Evolutionary conservation across 2,797 vertebrate species (phyloP).

Genomic region (Spatula versicolor): DNA sequence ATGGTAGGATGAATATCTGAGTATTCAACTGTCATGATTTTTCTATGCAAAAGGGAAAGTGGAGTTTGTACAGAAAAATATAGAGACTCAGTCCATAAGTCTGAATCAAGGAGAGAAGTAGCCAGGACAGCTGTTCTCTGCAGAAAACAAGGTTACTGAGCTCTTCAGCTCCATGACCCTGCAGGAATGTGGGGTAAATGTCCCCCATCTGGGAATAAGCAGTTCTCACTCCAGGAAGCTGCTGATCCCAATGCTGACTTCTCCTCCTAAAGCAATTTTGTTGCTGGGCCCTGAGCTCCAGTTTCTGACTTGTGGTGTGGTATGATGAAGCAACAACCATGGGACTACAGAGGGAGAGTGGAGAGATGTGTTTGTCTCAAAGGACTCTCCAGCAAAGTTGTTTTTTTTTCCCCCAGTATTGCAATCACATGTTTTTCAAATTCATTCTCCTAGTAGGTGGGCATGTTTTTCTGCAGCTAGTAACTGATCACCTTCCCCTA

Average conservation of each 20-base stretch:
- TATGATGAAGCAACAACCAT: not conserved
- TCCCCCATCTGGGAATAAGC: not conserved
- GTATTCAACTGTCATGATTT: not conserved
- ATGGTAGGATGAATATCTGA: not conserved
- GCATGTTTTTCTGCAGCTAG: not conserved
- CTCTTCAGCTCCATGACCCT: not conserved
- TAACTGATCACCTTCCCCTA: not conserved
- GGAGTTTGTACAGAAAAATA: not conserved
- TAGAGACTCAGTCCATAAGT: not conserved
- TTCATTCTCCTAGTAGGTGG: not conserved
- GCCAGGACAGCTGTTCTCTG: not conserved
- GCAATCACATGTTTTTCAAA: not conserved
- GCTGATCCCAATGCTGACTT: not conserved
- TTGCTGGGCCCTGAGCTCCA: not conserved
- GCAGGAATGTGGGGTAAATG: not conserved
- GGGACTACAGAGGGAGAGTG: not conserved
- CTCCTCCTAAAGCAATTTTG: not conserved
- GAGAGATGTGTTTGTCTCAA: not conserved
- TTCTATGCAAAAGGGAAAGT: not conserved
- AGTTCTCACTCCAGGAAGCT: not conserved
- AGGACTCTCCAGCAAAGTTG: not conserved
- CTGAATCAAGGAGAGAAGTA: not conserved
- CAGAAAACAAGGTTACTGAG: not conserved
- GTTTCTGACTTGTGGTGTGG: not conserved
- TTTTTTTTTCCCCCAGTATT: not conserved